Percentiles rank a stretch among this genome's conserved stretches.
Conservation (phyloP, 2,113 vertebrate species). For the Mus pahari region DNA sequence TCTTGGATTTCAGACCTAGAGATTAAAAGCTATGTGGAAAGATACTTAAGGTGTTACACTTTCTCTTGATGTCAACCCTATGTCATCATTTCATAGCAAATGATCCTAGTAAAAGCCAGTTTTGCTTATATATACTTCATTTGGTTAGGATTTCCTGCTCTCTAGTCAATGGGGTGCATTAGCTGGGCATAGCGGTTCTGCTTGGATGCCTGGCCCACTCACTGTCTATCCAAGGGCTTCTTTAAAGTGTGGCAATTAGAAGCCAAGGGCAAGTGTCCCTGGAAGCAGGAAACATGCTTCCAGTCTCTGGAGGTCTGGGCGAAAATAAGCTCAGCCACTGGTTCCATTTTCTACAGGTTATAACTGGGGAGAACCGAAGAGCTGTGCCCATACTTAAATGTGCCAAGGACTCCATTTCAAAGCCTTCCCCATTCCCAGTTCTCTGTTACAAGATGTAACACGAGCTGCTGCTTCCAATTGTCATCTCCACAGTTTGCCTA, state of each 20-base stretch:
- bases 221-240: neutral
- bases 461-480: neutral
- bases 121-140: neutral
- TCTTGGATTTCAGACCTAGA: neutral
- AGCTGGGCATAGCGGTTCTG: neutral
- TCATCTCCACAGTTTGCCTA: neutral
- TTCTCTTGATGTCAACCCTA: neutral
- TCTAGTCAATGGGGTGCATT: neutral
- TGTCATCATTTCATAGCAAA: neutral
- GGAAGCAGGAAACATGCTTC: neutral
- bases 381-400: slow-evolving; percentile 28
- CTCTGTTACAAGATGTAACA: neutral
- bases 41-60: neutral
- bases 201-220: neutral
- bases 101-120: neutral
- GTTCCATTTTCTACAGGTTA: neutral
- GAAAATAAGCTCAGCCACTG: neutral
- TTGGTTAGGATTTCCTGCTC: neutral
- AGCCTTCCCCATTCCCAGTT: neutral
- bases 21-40: neutral
- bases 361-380: neutral
- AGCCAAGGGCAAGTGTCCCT: neutral
- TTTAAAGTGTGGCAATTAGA: neutral
- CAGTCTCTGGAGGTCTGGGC: neutral
- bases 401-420: neutral